Base-by-base conservation (phyloP, 2,797 vertebrate genomes). In the Poeciliopsis paucimaculata region DNA sequence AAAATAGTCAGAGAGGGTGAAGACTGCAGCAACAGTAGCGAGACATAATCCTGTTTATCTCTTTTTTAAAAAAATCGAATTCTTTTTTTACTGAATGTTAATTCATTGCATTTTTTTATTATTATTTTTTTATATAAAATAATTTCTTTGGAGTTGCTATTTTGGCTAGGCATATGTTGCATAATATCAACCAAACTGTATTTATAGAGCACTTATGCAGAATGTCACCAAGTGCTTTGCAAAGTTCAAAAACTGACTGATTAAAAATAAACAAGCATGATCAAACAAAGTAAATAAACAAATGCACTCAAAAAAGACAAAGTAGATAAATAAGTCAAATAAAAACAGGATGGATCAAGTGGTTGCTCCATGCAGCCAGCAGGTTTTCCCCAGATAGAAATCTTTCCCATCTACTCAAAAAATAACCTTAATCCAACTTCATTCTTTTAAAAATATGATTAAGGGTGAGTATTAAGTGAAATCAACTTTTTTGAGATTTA, bases 1-100 rank as follows among this genome's bases (percentile, higher is more conserved):
- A 47, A 68, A 77, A 28, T 49, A 68, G 51, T 53, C 47, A 28
- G 46, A 41, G 76, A 53, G 76, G 5, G 36, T 39, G 45, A 66
- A 39, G 34, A 41, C 31, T 64, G 20, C 57, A 49, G 23, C 62
- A 26, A 28, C 23, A 16, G 57, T 60, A 77, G 46, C 28, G 0
- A 60, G 15, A 26, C 62, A 77, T 77, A 26, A 39, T 49, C 62
- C 64, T 18, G 31, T 53, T 49, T 66, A 49, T 49, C 16, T 39
- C 13, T 15, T 2, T 36, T 5, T 0, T 34, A 47, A 26, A 26
- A 15, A 49, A 34, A 18, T 64, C 60, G 9, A 16, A 0, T 12
- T 10, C 10, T 49, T 9, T 31, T 34, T 34, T 34, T 2, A 34
- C 60, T 62, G 28, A 34, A 34, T 18, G 57, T 62, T 31, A 16